A percentile compares a stretch with the other conserved stretches of the same genome.
Evolutionary conservation across 2,888 invertebrate genomes (phyloP).

Genomic region (Acleris cristana): DNA sequence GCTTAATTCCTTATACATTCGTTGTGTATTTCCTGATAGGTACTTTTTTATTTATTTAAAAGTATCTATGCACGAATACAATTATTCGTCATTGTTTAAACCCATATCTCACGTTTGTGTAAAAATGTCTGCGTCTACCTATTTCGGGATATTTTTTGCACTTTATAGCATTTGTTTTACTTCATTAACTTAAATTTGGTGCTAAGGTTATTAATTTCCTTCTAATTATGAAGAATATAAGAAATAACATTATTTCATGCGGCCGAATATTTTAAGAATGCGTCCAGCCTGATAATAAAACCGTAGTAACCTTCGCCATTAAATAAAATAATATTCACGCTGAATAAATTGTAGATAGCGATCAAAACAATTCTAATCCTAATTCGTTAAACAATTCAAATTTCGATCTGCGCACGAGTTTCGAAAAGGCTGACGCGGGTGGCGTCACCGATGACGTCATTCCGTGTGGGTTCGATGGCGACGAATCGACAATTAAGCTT

Average conservation of each 20-base stretch:
- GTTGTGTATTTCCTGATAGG: no score
- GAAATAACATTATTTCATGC: neutral
- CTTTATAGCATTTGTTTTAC: no score
- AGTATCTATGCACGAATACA: no score
- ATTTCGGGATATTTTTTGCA: no score
- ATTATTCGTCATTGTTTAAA: no score
- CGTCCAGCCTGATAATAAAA: neutral
- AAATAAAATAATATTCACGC: constrained; percentile 16
- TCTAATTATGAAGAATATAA: neutral
- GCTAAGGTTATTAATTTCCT: no score
- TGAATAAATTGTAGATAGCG: constrained; percentile 20
- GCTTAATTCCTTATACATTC: no score
- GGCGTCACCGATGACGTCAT: constrained; percentile 27
- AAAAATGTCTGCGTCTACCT: no score
- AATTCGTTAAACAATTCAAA: constrained; percentile 24
- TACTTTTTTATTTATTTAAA: no score
- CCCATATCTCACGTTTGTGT: no score
- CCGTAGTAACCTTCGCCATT: neutral
- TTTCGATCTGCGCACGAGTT: constrained; percentile 13
- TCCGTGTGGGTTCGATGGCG: constrained; percentile 18
- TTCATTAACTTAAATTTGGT: no score
- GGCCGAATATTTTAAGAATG: neutral
- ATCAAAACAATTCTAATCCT: constrained; percentile 15
- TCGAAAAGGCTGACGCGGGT: constrained; percentile 16
- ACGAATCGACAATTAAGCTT: constrained; percentile 8